Evolutionary conservation across 1,140 invertebrate genomes (phyloP).

Genomic region (Augochlora pura): DNA sequence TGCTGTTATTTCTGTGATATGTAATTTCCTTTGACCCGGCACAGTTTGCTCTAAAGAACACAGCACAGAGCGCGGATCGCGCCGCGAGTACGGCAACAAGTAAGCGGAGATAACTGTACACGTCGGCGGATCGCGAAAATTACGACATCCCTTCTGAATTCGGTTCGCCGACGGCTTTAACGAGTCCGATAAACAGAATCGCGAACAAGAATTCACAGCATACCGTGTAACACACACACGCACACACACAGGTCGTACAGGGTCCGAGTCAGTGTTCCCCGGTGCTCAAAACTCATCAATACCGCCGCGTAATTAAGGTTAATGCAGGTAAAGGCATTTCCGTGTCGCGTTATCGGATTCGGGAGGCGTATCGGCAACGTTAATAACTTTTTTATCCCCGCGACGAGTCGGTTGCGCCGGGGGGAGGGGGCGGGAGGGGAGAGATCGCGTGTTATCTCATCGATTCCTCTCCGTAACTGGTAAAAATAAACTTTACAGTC

Average conservation of each 20-base stretch:
- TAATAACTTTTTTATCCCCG: constrained; percentile 9
- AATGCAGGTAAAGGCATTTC: constrained; percentile 32
- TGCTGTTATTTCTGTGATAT: too few relatives aligned
- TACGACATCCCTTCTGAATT: neutral
- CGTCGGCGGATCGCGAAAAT: neutral
- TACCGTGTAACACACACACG: neutral
- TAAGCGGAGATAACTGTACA: too few relatives aligned
- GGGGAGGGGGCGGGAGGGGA: too few relatives aligned
- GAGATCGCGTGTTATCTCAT: constrained; percentile 45
- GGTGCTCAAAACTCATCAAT: neutral
- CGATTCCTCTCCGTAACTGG: constrained; percentile 33
- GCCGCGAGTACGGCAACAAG: too few relatives aligned
- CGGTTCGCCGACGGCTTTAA: neutral
- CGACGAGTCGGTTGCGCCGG: too few relatives aligned
- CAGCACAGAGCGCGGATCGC: too few relatives aligned
- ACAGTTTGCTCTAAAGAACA: too few relatives aligned
- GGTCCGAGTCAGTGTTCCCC: too few relatives aligned
- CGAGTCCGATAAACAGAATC: neutral
- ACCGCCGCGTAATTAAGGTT: neutral
- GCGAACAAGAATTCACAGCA: neutral
- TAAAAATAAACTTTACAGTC: constrained; percentile 59
- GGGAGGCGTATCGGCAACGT: constrained; percentile 11
- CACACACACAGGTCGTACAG: neutral
- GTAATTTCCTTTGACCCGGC: too few relatives aligned
- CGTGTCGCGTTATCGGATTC: constrained; percentile 30